These are phyloP conservation scores for Eutolmus rufibarbis DNA, from an alignment of 2,888 invertebrate species.

Conservation along the genomic window DNA sequence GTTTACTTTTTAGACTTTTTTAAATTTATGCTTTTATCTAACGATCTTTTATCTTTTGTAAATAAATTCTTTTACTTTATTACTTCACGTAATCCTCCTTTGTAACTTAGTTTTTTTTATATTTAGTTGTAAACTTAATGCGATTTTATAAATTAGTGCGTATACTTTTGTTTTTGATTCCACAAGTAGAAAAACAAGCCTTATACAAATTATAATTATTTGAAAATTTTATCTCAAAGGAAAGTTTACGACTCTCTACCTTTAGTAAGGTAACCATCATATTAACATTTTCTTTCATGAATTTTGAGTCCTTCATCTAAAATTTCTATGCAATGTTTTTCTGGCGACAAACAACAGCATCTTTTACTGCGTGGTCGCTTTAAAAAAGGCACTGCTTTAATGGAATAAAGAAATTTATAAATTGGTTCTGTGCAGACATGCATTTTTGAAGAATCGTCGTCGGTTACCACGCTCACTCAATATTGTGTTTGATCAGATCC, in stretches of 20 bases:
- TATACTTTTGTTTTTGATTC: slow-evolving; percentile 30
- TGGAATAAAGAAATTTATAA: neutral
- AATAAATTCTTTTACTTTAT: slow-evolving; percentile 31
- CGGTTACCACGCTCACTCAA: neutral
- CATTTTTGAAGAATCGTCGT: neutral
- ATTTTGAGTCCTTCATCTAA: neutral
- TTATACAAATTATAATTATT: neutral
- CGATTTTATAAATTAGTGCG: slow-evolving; percentile 36
- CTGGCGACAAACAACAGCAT: neutral
- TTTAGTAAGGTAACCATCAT: neutral
- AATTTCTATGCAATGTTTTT: neutral
- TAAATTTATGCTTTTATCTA: slow-evolving; percentile 24
- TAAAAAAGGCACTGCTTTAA: neutral
- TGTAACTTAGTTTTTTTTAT: slow-evolving; percentile 2
- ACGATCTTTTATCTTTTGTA: slow-evolving; percentile 19
- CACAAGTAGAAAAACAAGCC: neutral
- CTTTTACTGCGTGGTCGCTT: neutral
- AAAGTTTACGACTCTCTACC: neutral
- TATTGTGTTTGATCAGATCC: neutral
- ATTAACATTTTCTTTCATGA: neutral
- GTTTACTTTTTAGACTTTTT: slow-evolving; percentile 4
- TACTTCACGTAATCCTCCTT: slow-evolving; percentile 3
- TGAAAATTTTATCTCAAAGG: neutral
- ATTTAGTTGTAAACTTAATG: slow-evolving; percentile 17
- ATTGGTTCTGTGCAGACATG: neutral